Evolutionary conservation across 2,888 invertebrate genomes (phyloP).

Genomic region (Camponotus fellah): DNA sequence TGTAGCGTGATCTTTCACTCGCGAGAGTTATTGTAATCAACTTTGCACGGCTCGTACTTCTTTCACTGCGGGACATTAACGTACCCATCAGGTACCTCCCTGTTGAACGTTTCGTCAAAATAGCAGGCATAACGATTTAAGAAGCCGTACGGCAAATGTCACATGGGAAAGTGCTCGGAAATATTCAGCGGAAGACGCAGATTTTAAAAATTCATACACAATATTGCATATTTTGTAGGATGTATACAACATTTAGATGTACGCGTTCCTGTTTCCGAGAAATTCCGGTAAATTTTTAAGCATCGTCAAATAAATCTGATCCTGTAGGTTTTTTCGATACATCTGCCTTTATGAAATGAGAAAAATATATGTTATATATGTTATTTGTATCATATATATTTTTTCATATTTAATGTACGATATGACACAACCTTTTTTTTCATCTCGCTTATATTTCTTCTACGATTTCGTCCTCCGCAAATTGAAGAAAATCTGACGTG

Average conservation of each 20-base stretch:
- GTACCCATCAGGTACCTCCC: conserved; percentile 21
- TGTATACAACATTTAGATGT: background rate
- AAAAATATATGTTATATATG: background rate
- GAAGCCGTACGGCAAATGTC: conserved; percentile 28
- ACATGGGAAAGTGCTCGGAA: background rate
- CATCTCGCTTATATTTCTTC: background rate
- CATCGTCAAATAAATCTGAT: background rate
- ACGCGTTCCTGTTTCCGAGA: background rate
- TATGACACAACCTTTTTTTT: background rate
- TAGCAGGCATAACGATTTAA: conserved; percentile 44
- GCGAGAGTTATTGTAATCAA: conserved; percentile 62
- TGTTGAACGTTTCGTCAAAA: conserved; percentile 28
- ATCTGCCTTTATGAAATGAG: background rate
- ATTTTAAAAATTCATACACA: background rate
- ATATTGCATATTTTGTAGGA: background rate
- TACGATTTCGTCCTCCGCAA: conserved; percentile 1
- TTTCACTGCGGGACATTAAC: conserved; percentile 29
- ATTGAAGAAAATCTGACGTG: conserved; percentile 40
- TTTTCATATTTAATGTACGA: background rate
- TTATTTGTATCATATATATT: background rate
- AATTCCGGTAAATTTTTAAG: background rate
- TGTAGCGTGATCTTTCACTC: conserved; percentile 61
- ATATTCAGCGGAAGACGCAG: background rate
- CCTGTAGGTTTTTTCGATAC: background rate
- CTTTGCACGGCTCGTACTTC: conserved; percentile 29